These are phyloP conservation scores for Agrotis clavis DNA, from an alignment of 2,888 invertebrate genomes.

Conservation along the genomic window DNA sequence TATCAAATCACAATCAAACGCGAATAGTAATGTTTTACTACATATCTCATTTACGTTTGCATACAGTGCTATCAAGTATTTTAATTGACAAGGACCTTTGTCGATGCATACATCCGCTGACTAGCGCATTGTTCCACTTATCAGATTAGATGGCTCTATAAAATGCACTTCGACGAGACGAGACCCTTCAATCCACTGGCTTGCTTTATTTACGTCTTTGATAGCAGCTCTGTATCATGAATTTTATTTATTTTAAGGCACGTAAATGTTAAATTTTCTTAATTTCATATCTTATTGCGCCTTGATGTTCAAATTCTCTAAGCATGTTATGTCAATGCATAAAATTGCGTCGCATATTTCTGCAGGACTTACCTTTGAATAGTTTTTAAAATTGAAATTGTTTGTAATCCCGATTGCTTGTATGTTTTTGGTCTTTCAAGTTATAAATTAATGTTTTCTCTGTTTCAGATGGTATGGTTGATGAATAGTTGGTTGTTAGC, in stretches of 20 bases:
- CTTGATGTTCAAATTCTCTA: not conserved
- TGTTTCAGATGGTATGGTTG: slow-evolving; percentile 72
- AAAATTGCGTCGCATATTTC: not conserved
- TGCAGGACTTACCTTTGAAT: not conserved
- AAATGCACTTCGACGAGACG: slow-evolving; percentile 74
- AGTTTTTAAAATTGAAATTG: not conserved
- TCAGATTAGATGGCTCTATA: slow-evolving; percentile 84
- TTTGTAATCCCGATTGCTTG: not conserved
- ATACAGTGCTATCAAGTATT: slow-evolving; percentile 79
- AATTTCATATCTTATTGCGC: not conserved
- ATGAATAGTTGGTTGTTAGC: slow-evolving; percentile 73
- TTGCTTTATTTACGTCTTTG: slow-evolving; percentile 68
- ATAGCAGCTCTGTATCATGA: slow-evolving; percentile 68
- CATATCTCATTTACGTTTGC: slow-evolving; percentile 72
- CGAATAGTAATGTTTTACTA: slow-evolving; percentile 54
- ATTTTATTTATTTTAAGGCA: slow-evolving; percentile 77
- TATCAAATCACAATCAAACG: slow-evolving; percentile 57
- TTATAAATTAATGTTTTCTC: not conserved
- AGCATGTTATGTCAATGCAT: not conserved
- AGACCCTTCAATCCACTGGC: slow-evolving; percentile 75
- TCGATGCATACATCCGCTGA: slow-evolving; percentile 81
- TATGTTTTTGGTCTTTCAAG: not conserved
- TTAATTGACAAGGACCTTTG: slow-evolving; percentile 87
- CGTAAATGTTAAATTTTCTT: slow-evolving; percentile 45
- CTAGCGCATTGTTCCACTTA: slow-evolving; percentile 81